These are phyloP conservation scores for Philonicus albiceps DNA, from an alignment of 2,888 invertebrate species.

Conservation along the genomic window DNA sequence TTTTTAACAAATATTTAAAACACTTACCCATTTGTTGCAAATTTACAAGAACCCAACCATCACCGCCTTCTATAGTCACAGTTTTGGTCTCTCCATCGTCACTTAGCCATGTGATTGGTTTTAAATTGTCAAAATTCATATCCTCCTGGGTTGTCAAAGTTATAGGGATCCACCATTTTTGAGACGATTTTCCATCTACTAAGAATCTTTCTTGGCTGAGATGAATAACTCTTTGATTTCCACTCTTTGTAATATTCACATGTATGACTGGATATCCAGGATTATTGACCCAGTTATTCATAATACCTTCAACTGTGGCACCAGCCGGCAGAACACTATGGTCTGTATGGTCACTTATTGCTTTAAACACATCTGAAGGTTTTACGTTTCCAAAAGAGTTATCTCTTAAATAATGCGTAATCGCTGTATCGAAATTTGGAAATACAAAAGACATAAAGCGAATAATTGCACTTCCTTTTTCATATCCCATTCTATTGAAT, in stretches of 20 bases:
- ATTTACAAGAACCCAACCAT: too few relatives aligned
- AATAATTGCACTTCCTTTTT: slow-evolving; percentile 27
- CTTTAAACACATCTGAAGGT: too few relatives aligned
- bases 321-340: not conserved
- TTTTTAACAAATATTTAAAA: not conserved
- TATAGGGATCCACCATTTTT: too few relatives aligned
- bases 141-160: not conserved
- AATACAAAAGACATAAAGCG: slow-evolving; percentile 37
- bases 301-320: slow-evolving; percentile 22
- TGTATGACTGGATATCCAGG: too few relatives aligned
- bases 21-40: slow-evolving; percentile 2
- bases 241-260: too few relatives aligned
- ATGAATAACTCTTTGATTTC: too few relatives aligned
- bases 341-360: not conserved
- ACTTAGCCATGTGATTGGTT: not conserved
- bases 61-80: too few relatives aligned
- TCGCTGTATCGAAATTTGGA: not conserved
- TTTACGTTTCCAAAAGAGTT: too few relatives aligned
- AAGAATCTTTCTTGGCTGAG: too few relatives aligned
- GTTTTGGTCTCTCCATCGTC: not conserved
- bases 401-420: too few relatives aligned
- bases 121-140: not conserved
- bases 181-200: too few relatives aligned
- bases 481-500: slow-evolving; percentile 9
- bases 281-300: slow-evolving; percentile 13